Conservation (phyloP, 2,888 invertebrate species). For the Periphyllus acericola region DNA sequence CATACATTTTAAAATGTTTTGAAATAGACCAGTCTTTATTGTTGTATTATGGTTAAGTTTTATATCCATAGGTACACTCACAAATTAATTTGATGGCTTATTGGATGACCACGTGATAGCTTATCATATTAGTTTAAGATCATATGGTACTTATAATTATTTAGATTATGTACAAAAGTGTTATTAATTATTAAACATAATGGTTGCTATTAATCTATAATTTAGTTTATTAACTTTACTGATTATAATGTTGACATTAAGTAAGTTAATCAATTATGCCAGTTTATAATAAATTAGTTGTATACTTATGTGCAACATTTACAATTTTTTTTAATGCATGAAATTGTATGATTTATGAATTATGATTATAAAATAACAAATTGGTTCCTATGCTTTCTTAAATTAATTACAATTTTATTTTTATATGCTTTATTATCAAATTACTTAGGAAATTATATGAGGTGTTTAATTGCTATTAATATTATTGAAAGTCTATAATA, state of each 20-base stretch:
- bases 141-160: background rate
- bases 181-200: background rate
- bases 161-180: background rate
- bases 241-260: background rate
- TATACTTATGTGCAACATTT: background rate
- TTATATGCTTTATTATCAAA: background rate
- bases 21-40: background rate
- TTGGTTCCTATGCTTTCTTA: background rate
- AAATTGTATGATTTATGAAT: background rate
- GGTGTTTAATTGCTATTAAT: too few species aligned
- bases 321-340: background rate
- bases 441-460: background rate
- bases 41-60: background rate
- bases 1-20: background rate
- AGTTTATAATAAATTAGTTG: background rate
- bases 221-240: background rate
- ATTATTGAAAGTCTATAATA: too few species aligned
- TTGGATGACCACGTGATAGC: background rate
- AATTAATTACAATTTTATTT: background rate
- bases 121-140: background rate
- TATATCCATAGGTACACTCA: background rate
- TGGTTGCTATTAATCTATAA: background rate
- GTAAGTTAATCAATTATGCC: background rate
- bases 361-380: background rate
- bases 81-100: background rate